Evolutionary conservation across 2,113 vertebrate species (phyloP).

Genomic region (Sinocyclocheilus anshuiensis): DNA sequence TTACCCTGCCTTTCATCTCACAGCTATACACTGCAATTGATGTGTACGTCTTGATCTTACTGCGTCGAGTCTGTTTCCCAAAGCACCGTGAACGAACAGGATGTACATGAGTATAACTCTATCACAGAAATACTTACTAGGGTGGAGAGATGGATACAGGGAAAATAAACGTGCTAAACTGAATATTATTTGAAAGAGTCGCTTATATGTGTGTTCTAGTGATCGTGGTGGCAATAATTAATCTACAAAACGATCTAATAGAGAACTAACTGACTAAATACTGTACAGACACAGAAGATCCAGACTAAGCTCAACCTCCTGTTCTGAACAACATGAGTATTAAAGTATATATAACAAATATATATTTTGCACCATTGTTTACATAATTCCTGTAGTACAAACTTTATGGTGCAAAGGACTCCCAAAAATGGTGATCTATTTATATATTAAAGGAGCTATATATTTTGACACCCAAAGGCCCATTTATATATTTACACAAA

Average conservation of each 20-base stretch:
- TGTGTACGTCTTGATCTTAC: slow-evolving; percentile 51
- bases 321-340: not conserved
- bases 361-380: not conserved
- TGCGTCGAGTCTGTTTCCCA: slow-evolving; percentile 9
- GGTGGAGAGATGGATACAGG: slow-evolving; percentile 21
- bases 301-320: no score
- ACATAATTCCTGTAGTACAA: not conserved
- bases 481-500: no score
- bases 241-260: not conserved
- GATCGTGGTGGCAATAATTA: not conserved
- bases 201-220: not conserved
- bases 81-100: slow-evolving; percentile 32
- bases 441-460: no score
- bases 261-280: not conserved
- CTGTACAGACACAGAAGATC: no score
- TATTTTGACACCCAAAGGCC: no score
- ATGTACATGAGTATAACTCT: slow-evolving; percentile 29
- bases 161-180: not conserved
- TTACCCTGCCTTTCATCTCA: slow-evolving; percentile 50
- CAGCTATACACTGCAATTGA: slow-evolving; percentile 47
- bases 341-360: not conserved
- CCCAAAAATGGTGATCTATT: no score
- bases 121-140: not conserved
- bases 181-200: slow-evolving; percentile 7
- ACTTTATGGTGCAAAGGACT: not conserved